These are phyloP conservation scores for Willisornis vidua DNA, from an alignment of 2,113 vertebrate species.

Conservation along the genomic window DNA sequence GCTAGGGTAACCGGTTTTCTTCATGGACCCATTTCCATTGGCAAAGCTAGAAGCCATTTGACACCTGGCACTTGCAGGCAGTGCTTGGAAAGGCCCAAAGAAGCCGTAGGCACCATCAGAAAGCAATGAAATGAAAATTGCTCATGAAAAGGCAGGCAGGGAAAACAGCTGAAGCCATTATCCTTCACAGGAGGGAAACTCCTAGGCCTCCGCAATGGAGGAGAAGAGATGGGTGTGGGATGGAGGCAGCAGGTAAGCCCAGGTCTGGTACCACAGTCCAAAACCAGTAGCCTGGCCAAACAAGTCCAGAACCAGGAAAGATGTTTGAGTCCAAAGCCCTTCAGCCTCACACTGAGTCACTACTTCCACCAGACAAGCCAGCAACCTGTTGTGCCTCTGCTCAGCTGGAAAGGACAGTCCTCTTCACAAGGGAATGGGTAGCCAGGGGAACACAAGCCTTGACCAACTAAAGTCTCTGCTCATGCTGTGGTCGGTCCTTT, in stretches of 20 bases:
- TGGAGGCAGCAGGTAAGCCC: background rate
- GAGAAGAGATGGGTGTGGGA: background rate
- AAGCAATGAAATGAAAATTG: background rate
- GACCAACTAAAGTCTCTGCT: background rate
- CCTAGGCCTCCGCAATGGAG: background rate
- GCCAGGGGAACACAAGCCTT: background rate
- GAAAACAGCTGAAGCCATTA: background rate
- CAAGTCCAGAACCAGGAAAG: background rate
- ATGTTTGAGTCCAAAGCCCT: background rate
- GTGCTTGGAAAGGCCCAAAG: background rate
- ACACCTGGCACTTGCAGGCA: background rate
- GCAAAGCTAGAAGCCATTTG: background rate
- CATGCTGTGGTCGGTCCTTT: background rate
- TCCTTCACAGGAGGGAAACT: background rate
- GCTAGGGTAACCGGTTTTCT: background rate
- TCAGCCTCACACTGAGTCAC: rapidly evolving
- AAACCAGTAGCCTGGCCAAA: background rate
- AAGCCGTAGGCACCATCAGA: background rate
- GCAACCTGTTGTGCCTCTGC: background rate
- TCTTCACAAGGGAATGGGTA: background rate
- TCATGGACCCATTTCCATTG: background rate
- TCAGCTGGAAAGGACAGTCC: background rate
- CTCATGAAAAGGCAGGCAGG: background rate
- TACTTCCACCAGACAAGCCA: background rate
- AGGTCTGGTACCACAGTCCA: background rate